Conservation (phyloP, 92 coral and sea anemone species). For the Bergia sp. region DNA sequence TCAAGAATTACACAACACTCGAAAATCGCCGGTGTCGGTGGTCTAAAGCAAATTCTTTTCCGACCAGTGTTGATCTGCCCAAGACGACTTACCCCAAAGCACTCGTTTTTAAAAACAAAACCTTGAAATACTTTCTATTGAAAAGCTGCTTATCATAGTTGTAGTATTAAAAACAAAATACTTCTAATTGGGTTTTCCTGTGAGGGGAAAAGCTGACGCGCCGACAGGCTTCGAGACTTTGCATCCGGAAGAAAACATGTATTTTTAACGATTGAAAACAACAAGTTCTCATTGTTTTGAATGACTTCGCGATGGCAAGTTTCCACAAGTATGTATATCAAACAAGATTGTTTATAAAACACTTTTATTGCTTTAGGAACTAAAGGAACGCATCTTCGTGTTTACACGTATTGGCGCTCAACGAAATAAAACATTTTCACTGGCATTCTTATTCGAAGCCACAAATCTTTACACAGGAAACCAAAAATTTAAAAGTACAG, state of each 20-base stretch:
- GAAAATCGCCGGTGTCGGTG: neutral
- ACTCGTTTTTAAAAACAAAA: neutral
- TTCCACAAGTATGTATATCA: neutral
- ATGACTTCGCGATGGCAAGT: conserved; percentile 15
- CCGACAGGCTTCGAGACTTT: neutral
- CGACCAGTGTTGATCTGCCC: neutral
- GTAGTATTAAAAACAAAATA: neutral
- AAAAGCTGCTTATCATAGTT: conserved; percentile 22
- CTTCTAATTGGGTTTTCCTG: conserved; percentile 4
- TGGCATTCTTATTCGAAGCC: conserved; percentile 14
- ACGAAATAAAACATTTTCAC: neutral
- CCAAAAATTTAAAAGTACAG: neutral
- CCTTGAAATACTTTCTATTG: conserved; percentile 13
- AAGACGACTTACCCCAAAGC: neutral
- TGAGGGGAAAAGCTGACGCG: conserved; percentile 25
- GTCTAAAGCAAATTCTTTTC: neutral
- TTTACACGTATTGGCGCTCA: neutral
- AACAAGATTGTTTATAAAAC: conserved; percentile 15
- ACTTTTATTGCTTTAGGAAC: neutral
- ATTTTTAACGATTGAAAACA: neutral
- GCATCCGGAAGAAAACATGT: conserved; percentile 25
- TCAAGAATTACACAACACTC: neutral
- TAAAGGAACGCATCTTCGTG: neutral
- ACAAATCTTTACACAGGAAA: conserved; percentile 13
- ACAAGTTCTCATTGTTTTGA: neutral